Base-by-base conservation (phyloP, 2,888 invertebrate species). In the Aproaerema taeniolella region DNA sequence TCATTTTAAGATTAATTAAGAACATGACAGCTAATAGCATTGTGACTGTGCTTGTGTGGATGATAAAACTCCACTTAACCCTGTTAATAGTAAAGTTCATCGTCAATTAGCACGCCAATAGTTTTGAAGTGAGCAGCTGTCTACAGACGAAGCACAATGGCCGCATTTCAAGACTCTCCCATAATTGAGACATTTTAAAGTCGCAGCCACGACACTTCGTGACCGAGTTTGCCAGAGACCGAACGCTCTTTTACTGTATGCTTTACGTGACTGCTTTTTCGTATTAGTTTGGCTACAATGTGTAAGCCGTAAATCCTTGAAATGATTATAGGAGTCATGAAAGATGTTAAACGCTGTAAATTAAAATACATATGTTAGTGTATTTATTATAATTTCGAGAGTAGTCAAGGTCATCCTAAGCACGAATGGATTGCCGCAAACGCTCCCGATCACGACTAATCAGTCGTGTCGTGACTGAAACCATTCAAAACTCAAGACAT, bases 21-120 rank as follows among this genome's bases (percentile, higher is more conserved):
- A 55, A 39, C 51, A 53, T 45, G 58, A 54, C 52, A 51, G 38
- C 47, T 44, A 51, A 54, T 55, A 50, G 57, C 63, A 56, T 64
- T 65, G 50, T 56, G 52, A 64, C 58, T 61, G 50, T 52, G 56
- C 52, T 59, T 58, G 49, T 51, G 49, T 52, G 61, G 61, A 55
- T 55, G 52, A 59, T 64, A 65, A 63, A 70, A 67, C 60, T 60
- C 66, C 77, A 79, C 67, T 79, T 80, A 68, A 81, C 80, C 76
- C 61, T 55, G 57, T 58, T 69, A 73, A 73, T 76, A 61, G 62
- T 65, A 63, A 67, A 76, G 76, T 71, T 76, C 71, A 68, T 61
- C 74, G 67, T 67, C 67, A 77, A 80, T 78, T 78, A 80, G 67
- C 67, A 59, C 65, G 64, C 59, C 70, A 72, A 74, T 71, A 70